Base-by-base conservation (phyloP, 2,888 invertebrate genomes). In the Drosophila macrothrix region DNA sequence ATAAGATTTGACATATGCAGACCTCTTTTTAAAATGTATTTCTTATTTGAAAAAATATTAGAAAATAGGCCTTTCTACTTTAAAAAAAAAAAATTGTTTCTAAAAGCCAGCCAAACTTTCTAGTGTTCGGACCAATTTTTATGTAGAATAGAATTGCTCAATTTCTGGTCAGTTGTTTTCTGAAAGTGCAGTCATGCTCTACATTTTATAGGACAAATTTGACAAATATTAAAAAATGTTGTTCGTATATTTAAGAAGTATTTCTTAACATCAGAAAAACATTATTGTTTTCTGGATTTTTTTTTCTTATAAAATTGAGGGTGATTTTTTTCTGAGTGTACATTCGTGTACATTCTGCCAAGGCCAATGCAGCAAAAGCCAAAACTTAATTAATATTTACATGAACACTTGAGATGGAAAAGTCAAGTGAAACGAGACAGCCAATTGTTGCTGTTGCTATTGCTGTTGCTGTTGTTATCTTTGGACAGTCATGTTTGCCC, bases 331-430 rank as follows among this genome's bases (percentile, higher is more conserved):
- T 46, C 7, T 22, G 7, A 22, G 46, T 46, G 46, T 46, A 16
- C 46, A 49, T 35, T 1, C 9, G 73, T 59, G 55, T 43, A 31
- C 46, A 72, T 80, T 71, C 73, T 69, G 79, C 58, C 62, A 76
- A 67, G 76, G 68, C 71, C 67, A 76, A 76, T 71, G 67, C 76
- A 76, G 74, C 76, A 80, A 78, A 84, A 77, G 84, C 77, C 76
- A 74, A 78, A 88, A 88, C 89, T 86, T 88, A 90, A 87, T 87
- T 90, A 87, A 90, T 87, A 87, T 87, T 88, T 87, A 87, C 87
- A 87, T 88, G 87, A 75, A 74, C 74, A 75, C 76, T 80, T 77
- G 61, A 33, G 59, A 59, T 54, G 37, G 33, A 28, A 49, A 33
- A 60, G 46, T 41, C 25, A n/a, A 16, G 22, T 0, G 19, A 69